Conservation (phyloP, 2,113 vertebrate genomes). For the Physeter macrocephalus region DNA sequence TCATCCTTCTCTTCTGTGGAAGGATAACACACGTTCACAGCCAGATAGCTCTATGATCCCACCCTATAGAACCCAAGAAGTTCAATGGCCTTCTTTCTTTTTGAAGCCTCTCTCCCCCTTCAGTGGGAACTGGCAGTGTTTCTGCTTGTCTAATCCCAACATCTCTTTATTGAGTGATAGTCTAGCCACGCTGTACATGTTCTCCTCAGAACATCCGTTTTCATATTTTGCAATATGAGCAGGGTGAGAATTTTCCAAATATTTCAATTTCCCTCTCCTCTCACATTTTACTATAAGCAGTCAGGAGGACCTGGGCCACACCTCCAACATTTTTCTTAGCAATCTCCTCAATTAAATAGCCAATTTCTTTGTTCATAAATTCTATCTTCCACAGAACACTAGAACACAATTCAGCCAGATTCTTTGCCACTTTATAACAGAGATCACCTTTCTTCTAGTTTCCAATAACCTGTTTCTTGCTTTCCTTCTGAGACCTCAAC, state of each 20-base stretch:
- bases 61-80: neutral
- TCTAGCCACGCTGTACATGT: neutral
- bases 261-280: neutral
- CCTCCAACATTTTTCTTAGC: neutral
- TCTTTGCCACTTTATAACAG: neutral
- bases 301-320: neutral
- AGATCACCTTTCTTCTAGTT: neutral
- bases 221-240: neutral
- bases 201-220: neutral
- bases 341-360: neutral
- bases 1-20: neutral
- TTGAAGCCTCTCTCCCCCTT: neutral
- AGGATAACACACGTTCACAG: neutral
- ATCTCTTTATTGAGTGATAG: neutral
- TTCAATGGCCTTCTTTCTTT: neutral
- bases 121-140: neutral
- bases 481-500: neutral
- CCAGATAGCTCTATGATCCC: neutral
- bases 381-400: neutral
- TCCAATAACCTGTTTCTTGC: neutral
- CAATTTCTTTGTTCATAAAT: neutral
- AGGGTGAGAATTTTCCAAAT: neutral
- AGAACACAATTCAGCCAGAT: neutral
- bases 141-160: neutral
- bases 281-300: neutral